These are phyloP conservation scores for Lateolabrax maculatus DNA, from an alignment of 2,797 vertebrate genomes.

Conservation along the genomic window DNA sequence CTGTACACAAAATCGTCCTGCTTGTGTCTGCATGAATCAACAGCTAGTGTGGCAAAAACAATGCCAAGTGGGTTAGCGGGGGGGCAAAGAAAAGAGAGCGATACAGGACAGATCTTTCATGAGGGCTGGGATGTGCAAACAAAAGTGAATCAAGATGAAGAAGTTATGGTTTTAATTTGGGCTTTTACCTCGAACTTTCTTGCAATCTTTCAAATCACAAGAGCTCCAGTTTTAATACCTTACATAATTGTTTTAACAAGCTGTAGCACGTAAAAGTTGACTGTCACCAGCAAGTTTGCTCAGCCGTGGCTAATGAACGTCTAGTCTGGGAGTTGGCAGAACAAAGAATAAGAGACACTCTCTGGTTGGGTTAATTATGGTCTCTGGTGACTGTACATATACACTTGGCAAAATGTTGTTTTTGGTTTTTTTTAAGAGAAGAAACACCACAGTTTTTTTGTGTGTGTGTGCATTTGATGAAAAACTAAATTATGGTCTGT, in stretches of 20 bases:
- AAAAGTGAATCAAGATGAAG: neutral
- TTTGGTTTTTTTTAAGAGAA: neutral
- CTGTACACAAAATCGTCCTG: slow-evolving; percentile 2
- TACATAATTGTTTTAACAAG: neutral
- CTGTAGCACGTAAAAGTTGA: neutral
- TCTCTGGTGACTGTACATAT: neutral
- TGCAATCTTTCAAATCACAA: neutral
- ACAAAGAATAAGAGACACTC: neutral
- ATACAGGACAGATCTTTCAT: neutral
- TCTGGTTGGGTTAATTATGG: neutral
- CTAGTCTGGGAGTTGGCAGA: slow-evolving; percentile 13
- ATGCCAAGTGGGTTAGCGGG: neutral
- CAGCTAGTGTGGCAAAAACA: neutral
- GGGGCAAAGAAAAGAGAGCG: neutral
- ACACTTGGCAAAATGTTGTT: neutral
- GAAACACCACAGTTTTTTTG: neutral
- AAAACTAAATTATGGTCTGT: neutral
- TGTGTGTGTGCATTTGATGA: too few relatives aligned
- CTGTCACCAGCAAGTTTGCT: too few relatives aligned
- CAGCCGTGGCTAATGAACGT: too few relatives aligned
- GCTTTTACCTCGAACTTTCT: neutral
- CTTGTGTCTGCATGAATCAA: neutral
- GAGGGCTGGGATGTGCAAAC: neutral
- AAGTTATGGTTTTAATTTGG: neutral
- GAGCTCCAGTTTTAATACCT: neutral